A percentile compares a stretch with the other conserved stretches of the same genome.
phyloP scores from a whole-genome alignment of 2,888 invertebrate genomes.

The Andrena haemorrhoa region DNA sequence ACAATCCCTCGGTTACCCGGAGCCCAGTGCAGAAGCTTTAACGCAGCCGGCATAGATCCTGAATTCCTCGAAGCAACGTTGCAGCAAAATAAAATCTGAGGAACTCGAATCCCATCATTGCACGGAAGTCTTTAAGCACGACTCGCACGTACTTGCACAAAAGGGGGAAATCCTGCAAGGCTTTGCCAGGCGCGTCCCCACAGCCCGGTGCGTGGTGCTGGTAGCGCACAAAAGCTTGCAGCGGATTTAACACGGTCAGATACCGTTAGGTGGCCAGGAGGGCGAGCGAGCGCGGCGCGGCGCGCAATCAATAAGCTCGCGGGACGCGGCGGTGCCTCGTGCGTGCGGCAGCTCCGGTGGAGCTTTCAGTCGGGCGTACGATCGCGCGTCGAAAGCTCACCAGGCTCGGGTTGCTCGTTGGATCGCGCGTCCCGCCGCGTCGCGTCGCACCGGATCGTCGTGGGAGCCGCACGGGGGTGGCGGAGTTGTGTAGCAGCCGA shows the following conservation, averaged over 20 bases:
- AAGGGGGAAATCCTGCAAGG: conserved; percentile 13
- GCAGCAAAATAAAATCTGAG: background rate
- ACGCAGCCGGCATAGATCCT: too few relatives aligned
- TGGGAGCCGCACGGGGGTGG: conserved; percentile 31
- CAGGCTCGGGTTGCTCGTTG: conserved; percentile 26
- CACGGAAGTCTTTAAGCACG: too few relatives aligned
- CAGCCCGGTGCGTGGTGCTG: conserved; percentile 5
- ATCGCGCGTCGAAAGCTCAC: conserved; percentile 77
- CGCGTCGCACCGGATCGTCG: conserved; percentile 29
- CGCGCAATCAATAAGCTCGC: conserved; percentile 68
- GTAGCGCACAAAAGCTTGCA: conserved; percentile 65
- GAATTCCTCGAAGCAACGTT: too few relatives aligned
- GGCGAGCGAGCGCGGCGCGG: conserved; percentile 44
- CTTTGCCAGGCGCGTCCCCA: conserved; percentile 20
- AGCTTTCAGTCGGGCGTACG: conserved; percentile 80
- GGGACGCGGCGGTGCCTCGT: conserved; percentile 69
- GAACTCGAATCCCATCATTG: background rate
- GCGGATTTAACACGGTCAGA: conserved; percentile 56
- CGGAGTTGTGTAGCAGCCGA: conserved; percentile 58
- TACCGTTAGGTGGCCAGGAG: conserved; percentile 65
- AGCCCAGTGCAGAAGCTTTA: too few relatives aligned
- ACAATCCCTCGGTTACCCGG: too few relatives aligned
- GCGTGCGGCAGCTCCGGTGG: conserved; percentile 65
- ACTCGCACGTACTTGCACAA: too few relatives aligned
- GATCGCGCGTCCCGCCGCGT: conserved; percentile 39